Evolutionary conservation across 1,140 invertebrate genomes (phyloP).

Genomic region (Drosophila lacertosa): DNA sequence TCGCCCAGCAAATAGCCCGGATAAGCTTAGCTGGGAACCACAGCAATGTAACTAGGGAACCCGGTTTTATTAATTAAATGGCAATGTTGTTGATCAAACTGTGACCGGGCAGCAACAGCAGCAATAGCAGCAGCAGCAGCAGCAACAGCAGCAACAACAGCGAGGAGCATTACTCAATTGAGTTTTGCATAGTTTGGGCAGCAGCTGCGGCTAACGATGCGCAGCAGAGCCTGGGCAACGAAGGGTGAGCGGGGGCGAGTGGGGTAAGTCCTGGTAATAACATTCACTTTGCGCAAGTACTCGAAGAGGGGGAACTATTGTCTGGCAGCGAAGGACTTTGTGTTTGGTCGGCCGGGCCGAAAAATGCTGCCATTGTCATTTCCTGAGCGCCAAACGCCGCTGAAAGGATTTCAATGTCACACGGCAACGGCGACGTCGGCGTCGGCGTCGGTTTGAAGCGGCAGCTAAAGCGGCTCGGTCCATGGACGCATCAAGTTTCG

Average conservation of each 20-base stretch:
- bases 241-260: neutral
- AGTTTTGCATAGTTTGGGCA: constrained; percentile 62
- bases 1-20: no score
- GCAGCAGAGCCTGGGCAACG: constrained; percentile 17
- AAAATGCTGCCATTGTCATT: constrained; percentile 38
- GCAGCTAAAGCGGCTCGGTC: constrained; percentile 7
- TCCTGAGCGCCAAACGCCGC: constrained; percentile 20
- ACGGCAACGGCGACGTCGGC: constrained; percentile 6
- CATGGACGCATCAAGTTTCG: constrained; percentile 63
- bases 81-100: constrained; percentile 40
- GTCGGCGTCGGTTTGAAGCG: constrained; percentile 1
- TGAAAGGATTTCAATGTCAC: constrained; percentile 81
- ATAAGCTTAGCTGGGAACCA: neutral
- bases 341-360: constrained; percentile 22
- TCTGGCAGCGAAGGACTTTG: constrained; percentile 34
- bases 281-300: constrained; percentile 63
- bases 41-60: constrained; percentile 10
- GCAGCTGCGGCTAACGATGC: constrained; percentile 53
- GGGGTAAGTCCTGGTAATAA: neutral
- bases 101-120: neutral
- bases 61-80: constrained; percentile 69
- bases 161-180: constrained; percentile 49
- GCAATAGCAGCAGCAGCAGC: constrained; percentile 14
- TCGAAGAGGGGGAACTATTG: constrained; percentile 55
- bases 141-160: neutral